A percentile compares a stretch with the other conserved stretches of the same genome.
phyloP scores from a whole-genome alignment of 2,888 invertebrate genomes.

The Archips crataeganus region DNA sequence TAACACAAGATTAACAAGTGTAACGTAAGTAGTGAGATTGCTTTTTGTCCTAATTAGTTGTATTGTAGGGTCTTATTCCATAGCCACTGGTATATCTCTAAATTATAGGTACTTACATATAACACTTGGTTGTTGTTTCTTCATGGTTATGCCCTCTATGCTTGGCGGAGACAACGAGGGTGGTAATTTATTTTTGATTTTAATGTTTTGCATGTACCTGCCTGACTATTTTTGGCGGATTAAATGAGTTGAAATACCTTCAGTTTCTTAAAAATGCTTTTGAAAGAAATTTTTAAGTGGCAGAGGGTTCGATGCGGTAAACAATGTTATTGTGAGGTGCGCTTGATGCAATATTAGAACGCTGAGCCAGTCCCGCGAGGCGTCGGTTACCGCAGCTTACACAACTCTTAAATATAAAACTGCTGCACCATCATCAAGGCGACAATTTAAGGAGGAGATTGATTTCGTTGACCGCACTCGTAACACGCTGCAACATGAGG shows the following conservation, averaged over 20 bases:
- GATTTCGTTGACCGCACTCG: conserved; percentile 59
- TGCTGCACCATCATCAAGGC: conserved; percentile 73
- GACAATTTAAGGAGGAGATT: conserved; percentile 71
- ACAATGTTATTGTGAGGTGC: conserved; percentile 37
- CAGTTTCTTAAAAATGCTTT: background rate
- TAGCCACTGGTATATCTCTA: too few relatives aligned
- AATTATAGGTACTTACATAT: too few relatives aligned
- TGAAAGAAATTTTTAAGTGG: background rate
- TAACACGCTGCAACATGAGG: conserved; percentile 65
- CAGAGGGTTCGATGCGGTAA: conserved; percentile 14
- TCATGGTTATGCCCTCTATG: too few relatives aligned
- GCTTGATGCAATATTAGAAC: conserved; percentile 62
- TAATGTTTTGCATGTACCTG: too few relatives aligned
- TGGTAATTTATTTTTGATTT: too few relatives aligned
- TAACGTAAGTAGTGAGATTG: too few relatives aligned
- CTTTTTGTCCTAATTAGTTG: too few relatives aligned
- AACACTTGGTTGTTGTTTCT: too few relatives aligned
- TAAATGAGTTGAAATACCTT: background rate
- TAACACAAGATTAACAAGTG: too few relatives aligned
- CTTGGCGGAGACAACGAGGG: too few relatives aligned
- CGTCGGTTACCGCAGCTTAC: conserved; percentile 76
- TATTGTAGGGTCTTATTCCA: too few relatives aligned
- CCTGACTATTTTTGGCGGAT: too few relatives aligned
- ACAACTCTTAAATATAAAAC: conserved; percentile 83
- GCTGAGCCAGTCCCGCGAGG: conserved; percentile 65